phyloP scores from a whole-genome alignment of 92 coral and sea anemone species.

The Epizoanthus illoricatus region DNA sequence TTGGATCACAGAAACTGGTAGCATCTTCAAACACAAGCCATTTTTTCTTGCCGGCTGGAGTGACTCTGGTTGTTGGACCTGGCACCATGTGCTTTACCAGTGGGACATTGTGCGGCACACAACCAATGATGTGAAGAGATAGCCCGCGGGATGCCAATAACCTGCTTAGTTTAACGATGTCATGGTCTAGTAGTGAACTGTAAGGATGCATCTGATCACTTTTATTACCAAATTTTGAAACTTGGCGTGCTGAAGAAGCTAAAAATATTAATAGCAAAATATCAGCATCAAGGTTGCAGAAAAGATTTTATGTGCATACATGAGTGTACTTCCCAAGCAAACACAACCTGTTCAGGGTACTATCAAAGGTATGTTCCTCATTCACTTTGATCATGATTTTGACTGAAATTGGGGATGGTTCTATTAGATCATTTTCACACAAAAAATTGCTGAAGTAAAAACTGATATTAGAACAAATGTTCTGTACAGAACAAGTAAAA shows the following conservation, averaged over 20 bases:
- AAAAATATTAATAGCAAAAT: not conserved
- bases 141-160: slow-evolving; percentile 36
- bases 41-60: not conserved
- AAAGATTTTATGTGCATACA: not conserved
- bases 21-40: slow-evolving; percentile 9
- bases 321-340: no score
- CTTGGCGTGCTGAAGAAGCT: slow-evolving; percentile 12
- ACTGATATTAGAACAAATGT: no score
- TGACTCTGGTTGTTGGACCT: not conserved
- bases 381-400: no score
- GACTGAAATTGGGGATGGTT: no score
- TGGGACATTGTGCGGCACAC: slow-evolving; percentile 17
- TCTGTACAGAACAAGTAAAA: no score
- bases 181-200: not conserved
- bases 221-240: not conserved
- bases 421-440: no score
- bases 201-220: not conserved
- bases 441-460: no score
- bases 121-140: slow-evolving; percentile 27
- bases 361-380: no score
- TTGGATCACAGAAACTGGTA: not conserved
- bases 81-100: not conserved
- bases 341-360: no score
- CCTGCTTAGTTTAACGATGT: slow-evolving; percentile 11
- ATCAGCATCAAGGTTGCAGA: not conserved